Conservation (phyloP, 2,888 invertebrate species). For the Hypercompe scribonia region DNA sequence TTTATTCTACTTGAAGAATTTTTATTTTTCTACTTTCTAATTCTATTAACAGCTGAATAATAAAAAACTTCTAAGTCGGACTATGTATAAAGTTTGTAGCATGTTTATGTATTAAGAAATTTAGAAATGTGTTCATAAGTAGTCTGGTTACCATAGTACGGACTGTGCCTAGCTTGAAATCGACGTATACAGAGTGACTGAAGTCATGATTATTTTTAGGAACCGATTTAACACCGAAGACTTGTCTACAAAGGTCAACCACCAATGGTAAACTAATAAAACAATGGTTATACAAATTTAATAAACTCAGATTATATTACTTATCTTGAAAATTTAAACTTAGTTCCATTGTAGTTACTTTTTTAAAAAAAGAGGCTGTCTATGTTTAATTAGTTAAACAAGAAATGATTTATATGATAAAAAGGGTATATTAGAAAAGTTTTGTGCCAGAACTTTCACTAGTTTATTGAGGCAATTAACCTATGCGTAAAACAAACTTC, state of each 20-base stretch:
- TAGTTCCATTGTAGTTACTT: neutral
- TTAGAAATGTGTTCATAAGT: too few species aligned
- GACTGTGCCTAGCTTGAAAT: too few species aligned
- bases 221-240: neutral
- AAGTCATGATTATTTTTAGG: neutral
- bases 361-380: neutral
- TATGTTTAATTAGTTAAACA: neutral
- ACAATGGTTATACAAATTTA: neutral
- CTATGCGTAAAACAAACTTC: neutral
- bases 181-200: too few species aligned
- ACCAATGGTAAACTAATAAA: constrained; percentile 1
- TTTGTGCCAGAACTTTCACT: neutral
- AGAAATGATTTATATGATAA: too few species aligned
- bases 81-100: too few species aligned
- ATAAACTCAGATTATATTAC: neutral
- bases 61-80: too few species aligned
- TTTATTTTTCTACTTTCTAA: too few species aligned
- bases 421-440: neutral
- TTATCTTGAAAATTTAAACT: too few species aligned
- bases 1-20: too few species aligned
- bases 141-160: neutral
- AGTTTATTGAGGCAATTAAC: neutral
- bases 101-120: too few species aligned
- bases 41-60: too few species aligned
- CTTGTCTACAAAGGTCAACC: constrained; percentile 9